These are phyloP conservation scores for Ceyx melanurus DNA, from an alignment of 2,113 vertebrate species.

Conservation along the genomic window DNA sequence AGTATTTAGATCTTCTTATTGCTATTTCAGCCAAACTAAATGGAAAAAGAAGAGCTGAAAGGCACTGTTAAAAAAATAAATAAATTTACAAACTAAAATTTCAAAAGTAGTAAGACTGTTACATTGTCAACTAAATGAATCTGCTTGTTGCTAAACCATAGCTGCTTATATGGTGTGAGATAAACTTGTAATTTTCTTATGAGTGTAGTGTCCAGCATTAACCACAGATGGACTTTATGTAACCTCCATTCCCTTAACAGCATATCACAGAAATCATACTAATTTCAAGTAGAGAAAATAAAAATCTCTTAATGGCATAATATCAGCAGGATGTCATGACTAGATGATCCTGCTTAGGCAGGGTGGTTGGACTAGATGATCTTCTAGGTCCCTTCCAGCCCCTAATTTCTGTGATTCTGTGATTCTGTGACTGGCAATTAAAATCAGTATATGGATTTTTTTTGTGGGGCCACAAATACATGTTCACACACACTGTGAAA, in stretches of 20 bases:
- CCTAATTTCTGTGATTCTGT: no score
- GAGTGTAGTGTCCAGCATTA: not conserved
- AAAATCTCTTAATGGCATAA: not conserved
- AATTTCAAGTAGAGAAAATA: not conserved
- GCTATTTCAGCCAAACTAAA: not conserved
- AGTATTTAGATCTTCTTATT: no score
- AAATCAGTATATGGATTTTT: not conserved
- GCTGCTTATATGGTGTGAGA: not conserved
- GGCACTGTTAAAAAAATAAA: not conserved
- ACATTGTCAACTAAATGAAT: not conserved
- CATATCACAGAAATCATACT: not conserved
- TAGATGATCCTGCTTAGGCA: no score
- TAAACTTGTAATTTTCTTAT: not conserved
- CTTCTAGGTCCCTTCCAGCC: no score
- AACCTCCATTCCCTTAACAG: not conserved
- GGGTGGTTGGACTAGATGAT: no score
- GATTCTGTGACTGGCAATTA: not conserved
- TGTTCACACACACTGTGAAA: not conserved
- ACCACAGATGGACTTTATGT: not conserved
- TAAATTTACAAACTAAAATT: not conserved
- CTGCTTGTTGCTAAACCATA: not conserved
- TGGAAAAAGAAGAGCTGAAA: not conserved
- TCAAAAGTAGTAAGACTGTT: not conserved
- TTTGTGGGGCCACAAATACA: not conserved
- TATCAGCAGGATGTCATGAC: slow-evolving; percentile 3